Evolutionary conservation across 2,797 vertebrate species (phyloP).

Genomic region (Enteromius viviparus): DNA sequence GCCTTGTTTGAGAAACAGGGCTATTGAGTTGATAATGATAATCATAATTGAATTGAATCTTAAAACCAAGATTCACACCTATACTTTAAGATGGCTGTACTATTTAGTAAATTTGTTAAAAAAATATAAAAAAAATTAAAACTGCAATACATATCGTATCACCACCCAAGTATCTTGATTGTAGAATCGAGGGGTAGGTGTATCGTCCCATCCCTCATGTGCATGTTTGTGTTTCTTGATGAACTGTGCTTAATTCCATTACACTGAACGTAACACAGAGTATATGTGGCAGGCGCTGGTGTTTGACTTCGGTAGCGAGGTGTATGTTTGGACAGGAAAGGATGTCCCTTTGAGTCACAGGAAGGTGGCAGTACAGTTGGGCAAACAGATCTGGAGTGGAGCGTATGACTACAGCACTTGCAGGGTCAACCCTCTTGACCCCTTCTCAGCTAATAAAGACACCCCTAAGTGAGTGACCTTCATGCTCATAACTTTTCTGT

Average conservation of each 20-base stretch:
- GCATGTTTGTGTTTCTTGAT: constrained; percentile 16
- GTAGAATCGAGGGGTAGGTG: no score
- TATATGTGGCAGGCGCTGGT: constrained; percentile 75
- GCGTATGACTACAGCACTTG: constrained; percentile 80
- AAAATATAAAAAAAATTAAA: no score
- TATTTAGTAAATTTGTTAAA: no score
- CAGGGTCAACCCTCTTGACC: constrained; percentile 78
- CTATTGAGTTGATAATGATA: no score
- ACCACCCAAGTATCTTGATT: no score
- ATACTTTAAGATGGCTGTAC: no score
- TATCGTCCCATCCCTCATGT: neutral
- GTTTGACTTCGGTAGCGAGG: constrained; percentile 83
- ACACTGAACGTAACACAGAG: neutral
- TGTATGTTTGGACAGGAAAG: constrained; percentile 84
- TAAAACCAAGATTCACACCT: no score
- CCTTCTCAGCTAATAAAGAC: constrained; percentile 69
- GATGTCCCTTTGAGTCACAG: constrained; percentile 80
- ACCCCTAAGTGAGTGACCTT: constrained; percentile 73
- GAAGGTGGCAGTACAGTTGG: constrained; percentile 82
- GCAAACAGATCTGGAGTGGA: constrained; percentile 79
- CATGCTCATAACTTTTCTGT: neutral
- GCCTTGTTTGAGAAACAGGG: no score
- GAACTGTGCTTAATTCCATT: neutral
- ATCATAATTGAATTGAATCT: no score
- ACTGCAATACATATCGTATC: no score